phyloP scores from a whole-genome alignment of 1,140 invertebrate species.

The Lordiphosa collinella region DNA sequence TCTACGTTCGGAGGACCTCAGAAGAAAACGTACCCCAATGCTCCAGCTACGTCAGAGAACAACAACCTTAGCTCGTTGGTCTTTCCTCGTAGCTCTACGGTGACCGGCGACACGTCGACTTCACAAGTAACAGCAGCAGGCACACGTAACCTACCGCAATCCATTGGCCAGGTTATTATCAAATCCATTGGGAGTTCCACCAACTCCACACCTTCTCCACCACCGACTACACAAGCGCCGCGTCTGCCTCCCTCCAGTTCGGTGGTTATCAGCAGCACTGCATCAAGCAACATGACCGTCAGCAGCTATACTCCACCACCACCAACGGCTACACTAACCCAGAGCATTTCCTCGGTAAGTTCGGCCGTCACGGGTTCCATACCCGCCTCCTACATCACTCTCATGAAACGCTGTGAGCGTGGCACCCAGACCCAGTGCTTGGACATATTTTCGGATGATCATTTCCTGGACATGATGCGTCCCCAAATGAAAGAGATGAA shows the following conservation, averaged over 20 bases:
- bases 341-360: not conserved
- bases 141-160: no score
- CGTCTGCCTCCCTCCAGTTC: not conserved
- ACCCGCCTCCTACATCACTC: not conserved
- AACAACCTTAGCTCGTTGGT: not conserved
- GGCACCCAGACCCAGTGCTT: conserved; percentile 25
- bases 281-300: not conserved
- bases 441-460: conserved; percentile 38
- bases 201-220: no score
- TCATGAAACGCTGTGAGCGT: conserved; percentile 21
- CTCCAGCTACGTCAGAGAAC: not conserved
- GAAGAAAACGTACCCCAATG: not conserved
- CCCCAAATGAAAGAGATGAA: conserved; percentile 65
- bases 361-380: not conserved
- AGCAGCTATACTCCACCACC: not conserved
- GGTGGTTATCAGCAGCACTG: conserved; percentile 8
- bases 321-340: not conserved
- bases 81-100: no score
- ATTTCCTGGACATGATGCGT: conserved; percentile 53
- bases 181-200: no score
- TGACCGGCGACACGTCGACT: no score
- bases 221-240: not conserved
- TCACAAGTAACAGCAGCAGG: no score
- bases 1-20: not conserved
- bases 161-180: no score